Conservation (phyloP, 2,888 invertebrate species). For the Clanis bilineata region DNA sequence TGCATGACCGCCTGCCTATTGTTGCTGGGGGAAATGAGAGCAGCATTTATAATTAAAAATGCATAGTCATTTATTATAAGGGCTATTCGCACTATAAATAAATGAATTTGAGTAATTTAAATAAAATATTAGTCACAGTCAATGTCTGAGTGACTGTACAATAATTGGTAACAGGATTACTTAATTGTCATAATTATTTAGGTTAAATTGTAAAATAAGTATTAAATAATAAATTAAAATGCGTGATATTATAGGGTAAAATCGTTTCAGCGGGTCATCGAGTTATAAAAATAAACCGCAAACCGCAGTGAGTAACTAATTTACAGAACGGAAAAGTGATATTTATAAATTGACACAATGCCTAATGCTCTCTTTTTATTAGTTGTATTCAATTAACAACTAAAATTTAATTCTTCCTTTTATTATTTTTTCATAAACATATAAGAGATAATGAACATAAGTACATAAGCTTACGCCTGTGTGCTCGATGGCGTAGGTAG, state of each 20-base stretch:
- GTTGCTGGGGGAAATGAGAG: conserved; percentile 41
- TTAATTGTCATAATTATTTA: neutral
- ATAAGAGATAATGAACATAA: too few relatives aligned
- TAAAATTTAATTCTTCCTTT: too few relatives aligned
- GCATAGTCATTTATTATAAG: conserved; percentile 17
- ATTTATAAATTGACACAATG: too few relatives aligned
- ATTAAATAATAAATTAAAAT: neutral
- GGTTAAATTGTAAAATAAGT: neutral
- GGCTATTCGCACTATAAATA: conserved; percentile 1
- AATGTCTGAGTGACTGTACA: neutral
- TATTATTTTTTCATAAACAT: too few relatives aligned
- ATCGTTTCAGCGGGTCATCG: neutral
- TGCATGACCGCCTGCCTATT: conserved; percentile 35
- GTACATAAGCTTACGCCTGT: too few relatives aligned
- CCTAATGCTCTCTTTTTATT: too few relatives aligned
- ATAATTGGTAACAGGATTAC: neutral
- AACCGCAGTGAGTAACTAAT: conserved; percentile 3
- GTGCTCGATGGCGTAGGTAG: too few relatives aligned
- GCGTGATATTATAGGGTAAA: neutral
- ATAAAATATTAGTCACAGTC: neutral
- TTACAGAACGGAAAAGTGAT: neutral
- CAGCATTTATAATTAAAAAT: conserved; percentile 38
- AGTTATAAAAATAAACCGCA: neutral
- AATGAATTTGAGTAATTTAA: neutral
- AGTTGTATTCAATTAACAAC: too few relatives aligned